Percentiles rank a stretch among this genome's conserved stretches.
phyloP scores from a whole-genome alignment of 2,113 vertebrate species.

The Platysternon megacephalum region DNA sequence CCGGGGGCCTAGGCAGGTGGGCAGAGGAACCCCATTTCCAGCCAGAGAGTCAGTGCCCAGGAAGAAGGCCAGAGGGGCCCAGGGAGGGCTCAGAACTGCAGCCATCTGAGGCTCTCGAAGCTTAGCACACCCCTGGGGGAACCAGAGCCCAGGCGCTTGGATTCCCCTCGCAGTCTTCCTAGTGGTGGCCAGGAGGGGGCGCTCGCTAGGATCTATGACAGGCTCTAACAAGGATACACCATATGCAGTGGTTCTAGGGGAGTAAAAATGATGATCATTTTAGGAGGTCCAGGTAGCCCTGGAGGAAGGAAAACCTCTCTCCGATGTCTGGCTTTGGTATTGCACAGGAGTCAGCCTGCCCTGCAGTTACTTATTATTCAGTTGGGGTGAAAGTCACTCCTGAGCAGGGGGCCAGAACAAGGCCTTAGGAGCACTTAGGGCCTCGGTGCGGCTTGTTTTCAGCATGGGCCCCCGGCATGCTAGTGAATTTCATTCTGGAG shows the following conservation, averaged over 20 bases:
- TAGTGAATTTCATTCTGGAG: slow-evolving; percentile 31
- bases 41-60: too few relatives aligned
- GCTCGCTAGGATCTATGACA: too few relatives aligned
- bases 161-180: too few relatives aligned
- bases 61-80: too few relatives aligned
- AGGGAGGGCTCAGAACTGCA: too few relatives aligned
- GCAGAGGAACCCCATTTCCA: too few relatives aligned
- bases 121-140: too few relatives aligned
- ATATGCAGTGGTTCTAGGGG: rapidly evolving
- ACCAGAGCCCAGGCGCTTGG: too few relatives aligned
- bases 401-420: background rate
- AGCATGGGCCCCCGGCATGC: background rate
- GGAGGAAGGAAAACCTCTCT: rapidly evolving
- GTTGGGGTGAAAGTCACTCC: background rate
- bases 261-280: rapidly evolving
- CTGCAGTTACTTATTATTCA: rapidly evolving
- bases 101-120: too few relatives aligned
- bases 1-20: too few relatives aligned
- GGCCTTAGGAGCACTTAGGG: background rate
- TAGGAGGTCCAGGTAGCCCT: rapidly evolving
- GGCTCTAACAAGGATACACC: too few relatives aligned
- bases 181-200: too few relatives aligned
- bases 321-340: rapidly evolving
- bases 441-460: background rate
- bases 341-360: rapidly evolving